These are phyloP conservation scores for Pluvianellus socialis DNA, from an alignment of 2,113 vertebrate genomes.

Conservation along the genomic window DNA sequence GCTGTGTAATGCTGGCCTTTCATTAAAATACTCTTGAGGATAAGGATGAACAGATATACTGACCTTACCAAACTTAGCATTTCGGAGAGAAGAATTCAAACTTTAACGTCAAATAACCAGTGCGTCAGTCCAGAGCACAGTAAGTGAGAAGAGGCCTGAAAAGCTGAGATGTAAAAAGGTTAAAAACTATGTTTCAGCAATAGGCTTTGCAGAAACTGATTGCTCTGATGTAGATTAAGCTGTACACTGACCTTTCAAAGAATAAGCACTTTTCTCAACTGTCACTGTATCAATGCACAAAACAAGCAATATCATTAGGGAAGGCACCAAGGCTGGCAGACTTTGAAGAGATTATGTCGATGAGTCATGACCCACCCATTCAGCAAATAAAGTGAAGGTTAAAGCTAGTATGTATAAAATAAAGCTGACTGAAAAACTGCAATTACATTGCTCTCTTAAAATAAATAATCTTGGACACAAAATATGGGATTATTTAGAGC, in stretches of 20 bases:
- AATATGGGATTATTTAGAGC: neutral
- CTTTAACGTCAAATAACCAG: conserved; percentile 15
- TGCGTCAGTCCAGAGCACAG: neutral
- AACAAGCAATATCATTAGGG: conserved; percentile 67
- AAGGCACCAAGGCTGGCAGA: conserved; percentile 45
- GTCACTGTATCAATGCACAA: conserved; percentile 60
- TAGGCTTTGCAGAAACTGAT: conserved; percentile 47
- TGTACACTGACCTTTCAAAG: conserved; percentile 73
- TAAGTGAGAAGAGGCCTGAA: conserved; percentile 24
- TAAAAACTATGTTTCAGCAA: conserved; percentile 70
- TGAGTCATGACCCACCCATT: conserved; percentile 52
- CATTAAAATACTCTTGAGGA: conserved; percentile 32
- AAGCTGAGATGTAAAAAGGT: conserved; percentile 67
- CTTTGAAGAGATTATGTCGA: conserved; percentile 17
- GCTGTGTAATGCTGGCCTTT: conserved; percentile 37
- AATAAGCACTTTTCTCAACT: conserved; percentile 70
- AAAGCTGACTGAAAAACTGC: neutral
- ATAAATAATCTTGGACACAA: neutral
- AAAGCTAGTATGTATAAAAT: neutral
- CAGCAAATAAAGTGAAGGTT: conserved; percentile 22
- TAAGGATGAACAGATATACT: neutral
- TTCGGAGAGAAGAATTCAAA: conserved; percentile 28
- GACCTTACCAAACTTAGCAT: conserved; percentile 45
- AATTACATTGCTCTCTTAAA: neutral
- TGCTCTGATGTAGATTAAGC: conserved; percentile 61